Conservation (phyloP, 2,888 invertebrate species). For the Drosophila cognata region DNA sequence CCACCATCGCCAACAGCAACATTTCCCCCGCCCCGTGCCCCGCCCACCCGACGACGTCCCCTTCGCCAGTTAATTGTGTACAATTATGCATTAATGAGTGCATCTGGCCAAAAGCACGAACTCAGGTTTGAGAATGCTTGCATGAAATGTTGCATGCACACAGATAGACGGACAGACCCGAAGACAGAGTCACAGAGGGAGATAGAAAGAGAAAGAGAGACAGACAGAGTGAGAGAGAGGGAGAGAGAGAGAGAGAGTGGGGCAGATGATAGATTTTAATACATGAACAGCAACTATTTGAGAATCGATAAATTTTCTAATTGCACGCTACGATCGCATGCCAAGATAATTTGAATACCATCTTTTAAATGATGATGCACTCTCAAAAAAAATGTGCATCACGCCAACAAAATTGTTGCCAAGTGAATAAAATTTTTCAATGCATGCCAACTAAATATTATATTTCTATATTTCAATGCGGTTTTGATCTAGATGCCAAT, state of each 20-base stretch:
- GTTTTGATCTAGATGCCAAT: not conserved
- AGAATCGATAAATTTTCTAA: constrained; percentile 76
- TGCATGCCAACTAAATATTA: not conserved
- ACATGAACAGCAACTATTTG: constrained; percentile 64
- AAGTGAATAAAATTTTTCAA: no score
- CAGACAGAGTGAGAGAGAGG: not conserved
- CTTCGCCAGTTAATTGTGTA: constrained; percentile 71
- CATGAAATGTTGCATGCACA: constrained; percentile 73
- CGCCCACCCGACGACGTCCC: constrained; percentile 1
- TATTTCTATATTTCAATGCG: not conserved
- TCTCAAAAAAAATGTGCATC: not conserved
- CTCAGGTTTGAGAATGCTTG: constrained; percentile 72
- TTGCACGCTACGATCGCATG: constrained; percentile 75
- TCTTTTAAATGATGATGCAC: constrained; percentile 33
- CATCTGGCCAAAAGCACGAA: constrained; percentile 78
- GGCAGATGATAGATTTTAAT: constrained; percentile 46
- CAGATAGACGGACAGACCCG: constrained; percentile 1
- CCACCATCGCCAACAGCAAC: constrained; percentile 66
- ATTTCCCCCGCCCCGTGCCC: constrained; percentile 1
- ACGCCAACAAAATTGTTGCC: not conserved
- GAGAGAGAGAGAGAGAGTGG: not conserved
- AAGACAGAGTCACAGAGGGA: not conserved
- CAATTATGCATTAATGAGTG: constrained; percentile 81
- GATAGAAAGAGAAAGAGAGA: not conserved
- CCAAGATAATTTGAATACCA: constrained; percentile 43